Evolutionary conservation across 2,797 vertebrate genomes (phyloP).

Genomic region (Cephalopachus bancanus): DNA sequence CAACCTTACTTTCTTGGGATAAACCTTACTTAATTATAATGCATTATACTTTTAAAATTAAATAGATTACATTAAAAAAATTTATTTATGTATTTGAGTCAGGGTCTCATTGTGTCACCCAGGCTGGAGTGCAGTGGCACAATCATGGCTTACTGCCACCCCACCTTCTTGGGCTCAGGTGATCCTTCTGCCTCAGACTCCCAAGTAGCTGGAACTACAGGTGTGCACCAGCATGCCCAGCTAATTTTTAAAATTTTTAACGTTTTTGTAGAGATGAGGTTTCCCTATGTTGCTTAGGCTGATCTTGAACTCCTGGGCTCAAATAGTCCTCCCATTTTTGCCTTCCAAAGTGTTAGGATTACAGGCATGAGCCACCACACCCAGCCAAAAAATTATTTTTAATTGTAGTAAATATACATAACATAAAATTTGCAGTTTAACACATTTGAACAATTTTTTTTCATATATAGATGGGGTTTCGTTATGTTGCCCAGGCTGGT

Average conservation of each 20-base stretch:
- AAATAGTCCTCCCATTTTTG: no score
- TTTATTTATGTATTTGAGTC: not conserved
- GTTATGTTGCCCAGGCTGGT: not conserved
- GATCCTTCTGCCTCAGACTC: not conserved
- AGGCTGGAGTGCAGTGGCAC: not conserved
- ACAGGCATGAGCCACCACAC: no score
- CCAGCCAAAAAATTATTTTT: no score
- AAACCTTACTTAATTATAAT: not conserved
- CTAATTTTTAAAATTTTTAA: not conserved
- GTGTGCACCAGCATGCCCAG: not conserved
- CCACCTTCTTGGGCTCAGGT: not conserved
- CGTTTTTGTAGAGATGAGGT: no score
- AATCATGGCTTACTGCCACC: not conserved
- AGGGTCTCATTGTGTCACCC: not conserved
- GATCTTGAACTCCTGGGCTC: no score
- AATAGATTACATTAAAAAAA: not conserved
- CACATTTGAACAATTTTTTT: no score
- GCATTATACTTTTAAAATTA: not conserved
- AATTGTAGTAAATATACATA: no score
- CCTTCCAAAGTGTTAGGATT: no score
- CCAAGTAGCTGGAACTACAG: not conserved
- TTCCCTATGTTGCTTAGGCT: no score
- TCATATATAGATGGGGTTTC: not conserved
- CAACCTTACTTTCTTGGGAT: not conserved
- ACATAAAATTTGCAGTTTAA: no score